phyloP scores from a whole-genome alignment of 2,888 invertebrate species.

The Ectemnius continuus region DNA sequence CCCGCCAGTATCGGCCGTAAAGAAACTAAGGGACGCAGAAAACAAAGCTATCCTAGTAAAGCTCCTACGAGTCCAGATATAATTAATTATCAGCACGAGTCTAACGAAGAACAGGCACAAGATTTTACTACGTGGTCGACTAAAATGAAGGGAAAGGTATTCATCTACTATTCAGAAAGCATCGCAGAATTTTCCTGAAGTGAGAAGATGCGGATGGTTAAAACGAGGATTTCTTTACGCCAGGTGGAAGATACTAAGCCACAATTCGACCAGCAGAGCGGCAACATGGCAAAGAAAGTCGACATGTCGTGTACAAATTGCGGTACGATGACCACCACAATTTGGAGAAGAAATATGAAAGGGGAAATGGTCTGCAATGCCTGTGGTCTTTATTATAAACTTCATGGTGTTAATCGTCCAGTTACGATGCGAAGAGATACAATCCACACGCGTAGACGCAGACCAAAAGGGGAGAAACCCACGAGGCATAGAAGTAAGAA shows the following conservation, averaged over 20 bases:
- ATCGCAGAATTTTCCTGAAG: not conserved
- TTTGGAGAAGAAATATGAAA: constrained; percentile 97
- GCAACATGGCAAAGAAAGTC: constrained; percentile 78
- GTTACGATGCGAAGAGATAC: constrained; percentile 97
- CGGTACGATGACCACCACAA: constrained; percentile 97
- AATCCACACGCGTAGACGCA: constrained; percentile 94
- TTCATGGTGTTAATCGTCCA: constrained; percentile 96
- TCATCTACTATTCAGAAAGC: not conserved
- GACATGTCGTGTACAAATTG: constrained; percentile 98
- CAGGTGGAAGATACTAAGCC: constrained; percentile 71
- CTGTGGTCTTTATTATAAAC: constrained; percentile 97
- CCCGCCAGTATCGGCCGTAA: constrained; percentile 77
- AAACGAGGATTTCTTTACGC: not conserved
- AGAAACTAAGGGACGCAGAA: constrained; percentile 85
- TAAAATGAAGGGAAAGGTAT: constrained; percentile 69
- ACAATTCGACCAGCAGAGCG: constrained; percentile 71
- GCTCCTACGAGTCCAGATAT: constrained; percentile 78
- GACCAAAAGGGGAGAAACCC: constrained; percentile 85
- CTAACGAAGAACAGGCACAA: constrained; percentile 74
- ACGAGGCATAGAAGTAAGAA: constrained; percentile 75
- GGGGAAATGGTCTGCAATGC: constrained; percentile 99
- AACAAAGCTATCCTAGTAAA: constrained; percentile 89
- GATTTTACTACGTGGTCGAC: constrained; percentile 76
- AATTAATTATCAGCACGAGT: constrained; percentile 72
- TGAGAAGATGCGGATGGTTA: not conserved